Evolutionary conservation across 2,888 invertebrate species (phyloP).

Genomic region (Sesia apiformis): DNA sequence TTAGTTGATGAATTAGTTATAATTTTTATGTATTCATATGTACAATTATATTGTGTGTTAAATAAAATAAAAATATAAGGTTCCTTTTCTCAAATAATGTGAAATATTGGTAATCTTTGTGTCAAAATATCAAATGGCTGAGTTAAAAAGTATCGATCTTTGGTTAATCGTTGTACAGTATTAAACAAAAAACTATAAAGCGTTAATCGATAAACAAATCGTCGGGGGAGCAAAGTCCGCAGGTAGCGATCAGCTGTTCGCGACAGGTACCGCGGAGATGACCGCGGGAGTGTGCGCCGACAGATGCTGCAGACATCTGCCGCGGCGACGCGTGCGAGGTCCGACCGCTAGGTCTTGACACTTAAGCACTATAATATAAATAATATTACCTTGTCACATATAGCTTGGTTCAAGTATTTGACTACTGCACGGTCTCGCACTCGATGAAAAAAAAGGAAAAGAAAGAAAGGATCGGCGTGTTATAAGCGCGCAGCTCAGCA

Average conservation of each 20-base stretch:
- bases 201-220: slow-evolving; percentile 8
- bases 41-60: too few species aligned
- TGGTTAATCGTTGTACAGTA: too few species aligned
- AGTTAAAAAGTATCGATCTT: too few species aligned
- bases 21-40: too few species aligned
- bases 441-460: too few species aligned
- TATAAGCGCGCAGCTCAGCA: too few species aligned
- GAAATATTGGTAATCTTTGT: too few species aligned
- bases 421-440: background rate
- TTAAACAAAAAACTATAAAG: background rate
- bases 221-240: slow-evolving; percentile 15
- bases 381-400: background rate
- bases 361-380: background rate
- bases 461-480: too few species aligned
- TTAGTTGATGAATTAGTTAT: too few species aligned
- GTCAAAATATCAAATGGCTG: too few species aligned
- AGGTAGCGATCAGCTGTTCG: slow-evolving; percentile 59
- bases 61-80: too few species aligned
- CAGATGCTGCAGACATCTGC: slow-evolving; percentile 58
- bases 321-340: slow-evolving; percentile 42
- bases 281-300: slow-evolving; percentile 28
- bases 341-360: background rate
- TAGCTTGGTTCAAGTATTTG: background rate
- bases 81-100: too few species aligned
- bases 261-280: slow-evolving; percentile 43